phyloP scores from a whole-genome alignment of 2,888 invertebrate genomes.

The Ochropacha duplaris region DNA sequence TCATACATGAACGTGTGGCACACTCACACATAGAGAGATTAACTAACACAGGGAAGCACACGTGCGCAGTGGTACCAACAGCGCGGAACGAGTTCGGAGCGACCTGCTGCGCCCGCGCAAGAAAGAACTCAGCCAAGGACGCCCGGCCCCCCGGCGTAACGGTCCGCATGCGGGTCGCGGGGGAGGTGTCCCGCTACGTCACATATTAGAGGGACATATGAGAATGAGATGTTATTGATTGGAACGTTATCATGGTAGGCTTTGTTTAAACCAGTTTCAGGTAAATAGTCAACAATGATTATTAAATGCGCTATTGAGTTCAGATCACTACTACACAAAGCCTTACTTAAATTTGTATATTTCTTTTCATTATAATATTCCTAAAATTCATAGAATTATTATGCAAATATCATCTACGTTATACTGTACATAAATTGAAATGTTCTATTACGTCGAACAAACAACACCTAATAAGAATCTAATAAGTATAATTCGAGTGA shows the following conservation, averaged over 20 bases:
- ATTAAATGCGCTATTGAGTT: not conserved
- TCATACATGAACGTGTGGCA: slow-evolving; percentile 49
- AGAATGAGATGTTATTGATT: not conserved
- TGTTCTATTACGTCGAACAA: slow-evolving; percentile 20
- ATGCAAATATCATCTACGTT: not conserved
- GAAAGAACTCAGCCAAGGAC: slow-evolving; percentile 83
- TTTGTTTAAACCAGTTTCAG: not conserved
- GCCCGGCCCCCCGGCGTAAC: slow-evolving; percentile 80
- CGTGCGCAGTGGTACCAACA: slow-evolving; percentile 62
- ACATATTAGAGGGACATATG: not conserved
- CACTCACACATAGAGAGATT: slow-evolving; percentile 31
- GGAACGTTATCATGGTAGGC: not conserved
- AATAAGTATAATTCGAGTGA: slow-evolving; percentile 27
- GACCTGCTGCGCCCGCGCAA: slow-evolving; percentile 77
- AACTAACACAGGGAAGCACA: slow-evolving; percentile 51
- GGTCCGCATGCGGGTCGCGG: slow-evolving; percentile 51
- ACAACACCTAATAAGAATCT: slow-evolving; percentile 20
- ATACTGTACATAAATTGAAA: not conserved
- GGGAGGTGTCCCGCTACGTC: slow-evolving; percentile 46
- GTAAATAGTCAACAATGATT: not conserved
- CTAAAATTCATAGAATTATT: not conserved
- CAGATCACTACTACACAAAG: too few relatives aligned
- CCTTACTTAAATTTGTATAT: not conserved
- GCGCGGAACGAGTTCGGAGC: slow-evolving; percentile 75
- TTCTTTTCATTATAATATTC: not conserved